A percentile compares a stretch with the other conserved stretches of the same genome.
phyloP scores from a whole-genome alignment of 2,113 vertebrate genomes.

The Chionomys nivalis region DNA sequence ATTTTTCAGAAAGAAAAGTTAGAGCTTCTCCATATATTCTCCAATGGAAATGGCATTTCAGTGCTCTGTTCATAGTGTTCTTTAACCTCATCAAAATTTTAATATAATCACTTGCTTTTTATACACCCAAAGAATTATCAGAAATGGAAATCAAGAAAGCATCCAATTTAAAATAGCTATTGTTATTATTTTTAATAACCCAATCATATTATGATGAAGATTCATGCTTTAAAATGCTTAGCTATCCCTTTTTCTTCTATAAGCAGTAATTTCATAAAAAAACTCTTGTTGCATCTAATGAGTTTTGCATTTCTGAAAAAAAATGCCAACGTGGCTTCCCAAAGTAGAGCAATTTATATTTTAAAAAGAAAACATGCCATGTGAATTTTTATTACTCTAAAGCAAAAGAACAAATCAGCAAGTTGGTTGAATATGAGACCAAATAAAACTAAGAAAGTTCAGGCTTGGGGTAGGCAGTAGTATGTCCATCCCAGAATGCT shows the following conservation, averaged over 20 bases:
- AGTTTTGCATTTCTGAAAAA: neutral
- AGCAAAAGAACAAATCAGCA: neutral
- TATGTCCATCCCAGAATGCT: neutral
- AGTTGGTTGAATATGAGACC: neutral
- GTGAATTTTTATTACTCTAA: neutral
- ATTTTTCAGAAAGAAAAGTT: neutral
- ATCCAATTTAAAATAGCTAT: neutral
- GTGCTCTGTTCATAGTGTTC: neutral
- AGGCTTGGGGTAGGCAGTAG: no score
- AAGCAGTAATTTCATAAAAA: neutral
- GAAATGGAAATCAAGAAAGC: neutral
- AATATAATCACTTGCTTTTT: neutral
- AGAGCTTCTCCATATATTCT: neutral
- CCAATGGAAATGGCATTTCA: neutral
- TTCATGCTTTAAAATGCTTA: neutral
- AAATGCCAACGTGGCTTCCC: neutral
- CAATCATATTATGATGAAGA: neutral
- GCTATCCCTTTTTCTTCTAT: neutral
- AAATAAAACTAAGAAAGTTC: neutral
- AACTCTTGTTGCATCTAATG: neutral
- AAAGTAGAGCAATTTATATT: neutral
- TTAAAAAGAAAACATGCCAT: neutral
- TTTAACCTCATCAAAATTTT: neutral
- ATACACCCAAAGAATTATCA: neutral
- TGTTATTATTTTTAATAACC: conserved; percentile 2